Base-by-base conservation (phyloP, 2,888 invertebrate species). In the Syrphus vitripennis region DNA sequence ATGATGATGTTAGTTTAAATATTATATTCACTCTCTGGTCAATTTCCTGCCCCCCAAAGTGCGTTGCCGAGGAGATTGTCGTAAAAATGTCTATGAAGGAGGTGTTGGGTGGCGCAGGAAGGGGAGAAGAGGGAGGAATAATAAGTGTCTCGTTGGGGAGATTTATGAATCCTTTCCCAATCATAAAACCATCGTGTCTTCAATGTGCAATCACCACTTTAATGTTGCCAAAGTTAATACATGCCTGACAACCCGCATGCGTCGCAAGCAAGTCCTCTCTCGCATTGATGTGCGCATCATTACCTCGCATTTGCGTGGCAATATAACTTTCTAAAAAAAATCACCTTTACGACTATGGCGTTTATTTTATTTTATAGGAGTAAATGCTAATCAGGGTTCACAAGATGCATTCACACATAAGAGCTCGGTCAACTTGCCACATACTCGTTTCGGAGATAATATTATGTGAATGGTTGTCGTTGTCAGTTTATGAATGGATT, bases 111-210 rank as follows among this genome's bases (percentile, higher is more conserved):
- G 34, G 9, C 1, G 34, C 9, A 42, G 6, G 14, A 4, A 2
- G 26, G 9, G 53, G 9, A 0, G 55, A n/a, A n/a, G n/a, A n/a
- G 4, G 37, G 24, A 19, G 14, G 3, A 82, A 81, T 86, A 86
- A 82, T 82, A 86, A 86, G 80, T 86, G 77, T 82, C 86, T 86
- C 82, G 86, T 86, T 86, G 82, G 57, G 77, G 77, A 86, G 86
- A 86, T 86, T 86, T 82, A 86, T 86, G 86, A 74, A 86, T 86
- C 86, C 86, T 86, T 82, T 86, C 86, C 69, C 86, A 86, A 86
- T 86, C 82, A 82, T 86, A 78, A 78, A 78, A 74, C 82, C 82
- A 78, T 82, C 69, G 71, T 9, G 65, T 65, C 61, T 77, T 29
- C 77, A 69, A 82, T 77, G 86, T 77, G 84, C 81, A 84, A 84